Evolutionary conservation across 2,888 invertebrate genomes (phyloP).

Genomic region (Clunio marinus): DNA sequence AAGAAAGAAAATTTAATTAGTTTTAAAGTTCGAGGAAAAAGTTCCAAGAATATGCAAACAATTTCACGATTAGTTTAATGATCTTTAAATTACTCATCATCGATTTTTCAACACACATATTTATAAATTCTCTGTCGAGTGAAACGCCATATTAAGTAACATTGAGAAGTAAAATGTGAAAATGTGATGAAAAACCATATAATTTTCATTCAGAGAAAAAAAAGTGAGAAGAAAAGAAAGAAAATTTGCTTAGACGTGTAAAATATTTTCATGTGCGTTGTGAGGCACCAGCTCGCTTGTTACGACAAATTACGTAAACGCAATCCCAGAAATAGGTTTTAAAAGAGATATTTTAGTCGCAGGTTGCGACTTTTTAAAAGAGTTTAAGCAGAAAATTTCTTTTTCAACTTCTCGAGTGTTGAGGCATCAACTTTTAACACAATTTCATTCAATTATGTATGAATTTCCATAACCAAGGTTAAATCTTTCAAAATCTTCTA

Average conservation of each 20-base stretch:
- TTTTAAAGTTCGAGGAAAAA: not conserved
- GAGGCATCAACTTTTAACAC: too few species aligned
- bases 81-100: not conserved
- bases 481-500: too few species aligned
- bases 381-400: too few species aligned
- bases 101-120: not conserved
- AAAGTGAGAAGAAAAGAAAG: conserved; percentile 32
- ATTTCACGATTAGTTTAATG: conserved; percentile 19
- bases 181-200: conserved; percentile 37
- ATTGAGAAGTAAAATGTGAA: conserved; percentile 40
- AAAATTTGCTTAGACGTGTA: conserved; percentile 28
- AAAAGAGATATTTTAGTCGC: conserved; percentile 9
- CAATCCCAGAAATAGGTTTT: conserved; percentile 35
- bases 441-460: not conserved
- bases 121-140: not conserved
- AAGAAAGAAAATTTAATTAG: not conserved
- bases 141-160: conserved; percentile 37
- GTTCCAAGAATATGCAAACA: not conserved
- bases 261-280: conserved; percentile 19
- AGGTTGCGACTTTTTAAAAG: too few species aligned
- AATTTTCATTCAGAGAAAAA: conserved; percentile 22
- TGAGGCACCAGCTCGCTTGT: not conserved
- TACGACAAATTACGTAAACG: conserved; percentile 21
- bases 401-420: too few species aligned
- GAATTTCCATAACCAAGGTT: too few species aligned